phyloP scores from a whole-genome alignment of 2,797 vertebrate species.

The Syngnathus rostellatus region DNA sequence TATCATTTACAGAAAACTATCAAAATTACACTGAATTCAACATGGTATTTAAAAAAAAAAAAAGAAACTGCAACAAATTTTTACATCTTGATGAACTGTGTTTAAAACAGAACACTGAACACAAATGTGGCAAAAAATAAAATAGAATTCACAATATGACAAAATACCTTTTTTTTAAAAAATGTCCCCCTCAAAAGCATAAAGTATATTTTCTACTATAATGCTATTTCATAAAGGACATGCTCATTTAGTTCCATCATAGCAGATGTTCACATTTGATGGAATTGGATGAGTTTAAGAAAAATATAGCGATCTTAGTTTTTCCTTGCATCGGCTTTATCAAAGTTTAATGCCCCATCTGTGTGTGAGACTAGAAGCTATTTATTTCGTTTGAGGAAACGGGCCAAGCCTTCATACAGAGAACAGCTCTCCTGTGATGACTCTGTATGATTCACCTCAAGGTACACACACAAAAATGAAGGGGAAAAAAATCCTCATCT shows the following conservation, averaged over 20 bases:
- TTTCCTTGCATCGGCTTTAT: constrained; percentile 32
- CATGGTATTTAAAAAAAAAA: no score
- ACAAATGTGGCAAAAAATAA: no score
- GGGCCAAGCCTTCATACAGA: constrained; percentile 15
- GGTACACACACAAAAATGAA: constrained; percentile 12
- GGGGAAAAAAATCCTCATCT: background rate
- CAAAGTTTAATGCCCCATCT: constrained; percentile 56
- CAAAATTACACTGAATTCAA: no score
- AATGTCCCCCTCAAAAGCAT: no score
- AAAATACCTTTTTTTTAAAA: no score
- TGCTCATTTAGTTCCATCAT: background rate
- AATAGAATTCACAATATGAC: no score
- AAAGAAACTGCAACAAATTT: no score
- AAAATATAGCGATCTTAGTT: constrained; percentile 15
- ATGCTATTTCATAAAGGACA: no score
- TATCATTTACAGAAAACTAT: background rate
- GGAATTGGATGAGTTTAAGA: constrained; percentile 1
- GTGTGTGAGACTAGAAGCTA: constrained; percentile 33
- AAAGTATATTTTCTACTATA: background rate
- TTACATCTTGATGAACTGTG: no score
- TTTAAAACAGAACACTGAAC: no score
- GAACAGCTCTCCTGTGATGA: constrained; percentile 19
- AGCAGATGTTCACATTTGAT: constrained; percentile 7
- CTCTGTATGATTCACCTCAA: constrained; percentile 17
- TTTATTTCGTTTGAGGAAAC: constrained; percentile 32